Evolutionary conservation across 1,140 invertebrate species (phyloP).

Genomic region (Diprion similis): DNA sequence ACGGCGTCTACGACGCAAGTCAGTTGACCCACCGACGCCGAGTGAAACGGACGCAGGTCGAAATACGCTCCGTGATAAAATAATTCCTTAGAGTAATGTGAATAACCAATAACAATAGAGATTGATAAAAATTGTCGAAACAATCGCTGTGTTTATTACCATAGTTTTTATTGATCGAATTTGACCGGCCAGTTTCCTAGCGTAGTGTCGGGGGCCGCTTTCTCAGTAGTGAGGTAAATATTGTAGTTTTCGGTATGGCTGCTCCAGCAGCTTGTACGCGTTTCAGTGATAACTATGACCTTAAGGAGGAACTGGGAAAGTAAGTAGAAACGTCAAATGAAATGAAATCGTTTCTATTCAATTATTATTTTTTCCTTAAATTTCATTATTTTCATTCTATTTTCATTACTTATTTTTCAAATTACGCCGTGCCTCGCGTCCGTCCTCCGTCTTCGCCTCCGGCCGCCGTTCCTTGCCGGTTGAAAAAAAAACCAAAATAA

Average conservation of each 20-base stretch:
- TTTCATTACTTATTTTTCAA: constrained; percentile 18
- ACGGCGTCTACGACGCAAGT: constrained; percentile 53
- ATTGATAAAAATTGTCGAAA: neutral
- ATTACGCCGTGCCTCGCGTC: neutral
- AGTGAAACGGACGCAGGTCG: constrained; percentile 43
- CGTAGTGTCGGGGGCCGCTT: constrained; percentile 9
- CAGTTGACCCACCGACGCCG: constrained; percentile 59
- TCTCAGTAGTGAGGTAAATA: constrained; percentile 8
- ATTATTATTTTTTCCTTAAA: neutral
- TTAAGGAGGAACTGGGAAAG: constrained; percentile 99
- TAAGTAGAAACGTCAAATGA: constrained; percentile 69
- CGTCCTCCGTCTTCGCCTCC: constrained; percentile 14
- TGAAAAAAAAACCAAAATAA: no score
- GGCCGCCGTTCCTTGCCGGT: no score
- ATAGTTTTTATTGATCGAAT: constrained; percentile 56
- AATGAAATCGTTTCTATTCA: constrained; percentile 10
- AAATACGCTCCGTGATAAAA: neutral
- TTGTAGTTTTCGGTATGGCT: constrained; percentile 62
- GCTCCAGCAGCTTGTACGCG: constrained; percentile 79
- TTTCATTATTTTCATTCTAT: constrained; percentile 23
- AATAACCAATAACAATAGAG: neutral
- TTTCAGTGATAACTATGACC: constrained; percentile 99
- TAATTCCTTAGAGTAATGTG: neutral
- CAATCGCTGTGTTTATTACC: neutral
- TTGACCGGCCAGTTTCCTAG: constrained; percentile 54